A percentile compares a stretch with the other conserved stretches of the same genome.
Conservation (phyloP, 2,113 vertebrate species). For the Hydrolagus affinis region DNA sequence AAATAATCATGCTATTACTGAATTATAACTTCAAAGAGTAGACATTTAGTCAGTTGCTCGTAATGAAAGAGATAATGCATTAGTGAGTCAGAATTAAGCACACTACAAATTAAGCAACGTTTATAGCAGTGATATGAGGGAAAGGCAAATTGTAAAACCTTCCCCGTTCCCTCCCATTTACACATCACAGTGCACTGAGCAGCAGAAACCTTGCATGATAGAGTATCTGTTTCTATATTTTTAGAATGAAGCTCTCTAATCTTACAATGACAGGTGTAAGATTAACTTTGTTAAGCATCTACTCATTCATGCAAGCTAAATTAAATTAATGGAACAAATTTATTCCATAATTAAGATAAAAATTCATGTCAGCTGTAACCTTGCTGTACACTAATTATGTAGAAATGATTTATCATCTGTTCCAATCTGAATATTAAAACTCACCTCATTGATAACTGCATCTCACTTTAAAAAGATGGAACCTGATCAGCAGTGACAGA, state of each 20-base stretch:
- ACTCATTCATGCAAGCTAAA: constrained; percentile 82
- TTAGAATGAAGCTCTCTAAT: constrained; percentile 56
- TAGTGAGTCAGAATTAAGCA: constrained; percentile 17
- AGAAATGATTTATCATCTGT: constrained; percentile 92
- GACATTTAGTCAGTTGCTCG: constrained; percentile 14
- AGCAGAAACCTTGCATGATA: constrained; percentile 48
- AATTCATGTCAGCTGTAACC: constrained; percentile 88
- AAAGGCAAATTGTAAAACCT: constrained; percentile 27
- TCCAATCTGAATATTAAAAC: constrained; percentile 82
- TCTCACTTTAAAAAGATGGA: constrained; percentile 78
- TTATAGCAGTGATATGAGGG: constrained; percentile 26
- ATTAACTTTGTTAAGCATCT: constrained; percentile 81
- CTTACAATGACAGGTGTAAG: constrained; percentile 79
- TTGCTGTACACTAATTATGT: constrained; percentile 93
- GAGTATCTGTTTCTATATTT: constrained; percentile 45
- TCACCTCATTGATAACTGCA: constrained; percentile 78
- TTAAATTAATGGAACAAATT: constrained; percentile 95
- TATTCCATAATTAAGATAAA: constrained; percentile 96
- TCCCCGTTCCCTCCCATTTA: constrained; percentile 47
- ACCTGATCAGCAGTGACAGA: constrained; percentile 87
- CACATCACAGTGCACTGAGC: constrained; percentile 49
- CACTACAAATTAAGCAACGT: constrained; percentile 26
- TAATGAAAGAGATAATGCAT: constrained; percentile 27
- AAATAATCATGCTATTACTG: constrained; percentile 26
- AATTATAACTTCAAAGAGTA: constrained; percentile 17